phyloP scores from a whole-genome alignment of 2,797 vertebrate species.

The Phalloptychus januarius region DNA sequence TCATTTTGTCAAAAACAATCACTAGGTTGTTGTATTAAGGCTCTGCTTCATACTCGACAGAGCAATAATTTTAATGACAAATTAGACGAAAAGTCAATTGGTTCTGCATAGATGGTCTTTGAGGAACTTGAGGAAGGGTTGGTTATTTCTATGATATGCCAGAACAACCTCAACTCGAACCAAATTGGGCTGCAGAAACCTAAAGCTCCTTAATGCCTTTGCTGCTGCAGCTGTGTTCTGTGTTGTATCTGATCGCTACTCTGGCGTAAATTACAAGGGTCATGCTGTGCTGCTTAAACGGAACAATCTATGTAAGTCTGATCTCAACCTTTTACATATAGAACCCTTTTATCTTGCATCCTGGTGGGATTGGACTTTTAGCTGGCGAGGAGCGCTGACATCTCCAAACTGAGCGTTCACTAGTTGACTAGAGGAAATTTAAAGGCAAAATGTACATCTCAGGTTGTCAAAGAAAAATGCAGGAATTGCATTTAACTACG shows the following conservation, averaged over 20 bases:
- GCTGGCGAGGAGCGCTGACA: background rate
- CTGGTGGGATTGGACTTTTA: background rate
- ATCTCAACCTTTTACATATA: background rate
- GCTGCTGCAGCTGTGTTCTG: background rate
- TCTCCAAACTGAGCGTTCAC: background rate
- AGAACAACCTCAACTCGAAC: background rate
- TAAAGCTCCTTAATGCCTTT: background rate
- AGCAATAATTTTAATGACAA: background rate
- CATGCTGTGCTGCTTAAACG: background rate
- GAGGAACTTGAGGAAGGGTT: background rate
- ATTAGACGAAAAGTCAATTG: background rate
- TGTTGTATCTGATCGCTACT: background rate
- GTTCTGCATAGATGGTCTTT: background rate
- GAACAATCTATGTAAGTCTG: background rate
- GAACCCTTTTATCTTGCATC: background rate
- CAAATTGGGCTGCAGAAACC: background rate
- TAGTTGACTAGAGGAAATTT: background rate
- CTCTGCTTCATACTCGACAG: background rate
- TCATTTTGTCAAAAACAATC: background rate
- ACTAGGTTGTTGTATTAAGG: background rate
- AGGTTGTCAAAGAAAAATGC: background rate
- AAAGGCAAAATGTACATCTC: background rate
- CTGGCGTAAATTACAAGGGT: background rate
- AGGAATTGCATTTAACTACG: background rate
- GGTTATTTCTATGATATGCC: background rate